A percentile compares a stretch with the other conserved stretches of the same genome.
phyloP scores from a whole-genome alignment of 2,113 vertebrate species.

The Xyliphius kryptos region DNA sequence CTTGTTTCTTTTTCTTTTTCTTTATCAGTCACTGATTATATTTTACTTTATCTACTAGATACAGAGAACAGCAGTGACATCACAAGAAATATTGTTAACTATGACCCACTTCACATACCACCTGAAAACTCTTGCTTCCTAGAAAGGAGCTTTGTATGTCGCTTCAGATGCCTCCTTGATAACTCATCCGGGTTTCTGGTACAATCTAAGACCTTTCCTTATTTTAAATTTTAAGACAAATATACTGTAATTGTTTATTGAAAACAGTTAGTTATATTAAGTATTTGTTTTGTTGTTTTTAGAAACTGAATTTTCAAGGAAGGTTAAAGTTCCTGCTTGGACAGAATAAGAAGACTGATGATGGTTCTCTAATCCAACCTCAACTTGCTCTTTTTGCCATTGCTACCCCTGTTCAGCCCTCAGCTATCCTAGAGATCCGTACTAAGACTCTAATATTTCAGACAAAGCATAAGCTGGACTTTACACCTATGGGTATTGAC shows the following conservation, averaged over 20 bases:
- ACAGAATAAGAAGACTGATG: constrained; percentile 47
- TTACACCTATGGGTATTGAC: constrained; percentile 55
- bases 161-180: constrained; percentile 66
- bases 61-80: constrained; percentile 44
- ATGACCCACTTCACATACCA: constrained; percentile 49
- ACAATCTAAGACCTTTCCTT: constrained; percentile 5
- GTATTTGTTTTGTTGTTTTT: background rate
- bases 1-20: no score
- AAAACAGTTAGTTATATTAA: no score
- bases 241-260: no score
- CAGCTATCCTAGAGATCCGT: constrained; percentile 54
- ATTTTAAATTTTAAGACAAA: no score
- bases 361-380: constrained; percentile 44
- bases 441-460: constrained; percentile 55
- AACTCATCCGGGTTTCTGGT: constrained; percentile 66
- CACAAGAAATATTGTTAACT: constrained; percentile 38
- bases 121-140: constrained; percentile 61
- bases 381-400: constrained; percentile 56
- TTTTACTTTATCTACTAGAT: constrained; percentile 12
- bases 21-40: no score
- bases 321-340: constrained; percentile 53
- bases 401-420: constrained; percentile 50
- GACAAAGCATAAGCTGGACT: constrained; percentile 61
- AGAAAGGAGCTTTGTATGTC: constrained; percentile 63
- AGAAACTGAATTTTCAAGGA: constrained; percentile 58